These are phyloP conservation scores for Perizoma affinitatum DNA, from an alignment of 2,888 invertebrate species.

Conservation along the genomic window DNA sequence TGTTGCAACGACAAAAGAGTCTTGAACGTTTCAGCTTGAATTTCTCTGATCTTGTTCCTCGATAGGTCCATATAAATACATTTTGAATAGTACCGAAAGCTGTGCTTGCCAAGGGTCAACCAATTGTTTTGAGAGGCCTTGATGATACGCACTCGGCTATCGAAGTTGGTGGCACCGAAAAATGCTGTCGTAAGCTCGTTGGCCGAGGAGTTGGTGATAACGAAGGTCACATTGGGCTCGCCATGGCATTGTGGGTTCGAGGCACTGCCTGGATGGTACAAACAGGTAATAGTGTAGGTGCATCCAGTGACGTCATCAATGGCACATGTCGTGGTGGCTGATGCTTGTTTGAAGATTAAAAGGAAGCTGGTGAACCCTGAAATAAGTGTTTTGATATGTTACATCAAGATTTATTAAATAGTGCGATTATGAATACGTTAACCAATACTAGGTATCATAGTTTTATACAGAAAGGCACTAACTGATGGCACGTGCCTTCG, in stretches of 20 bases:
- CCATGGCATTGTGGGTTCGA: conserved; percentile 49
- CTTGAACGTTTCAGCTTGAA: conserved; percentile 58
- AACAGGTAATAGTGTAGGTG: conserved; percentile 57
- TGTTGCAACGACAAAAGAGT: conserved; percentile 44
- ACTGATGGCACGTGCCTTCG: no score
- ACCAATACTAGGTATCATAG: no score
- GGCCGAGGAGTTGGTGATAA: conserved; percentile 47
- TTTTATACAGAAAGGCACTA: no score
- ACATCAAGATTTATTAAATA: no score
- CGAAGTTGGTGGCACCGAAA: conserved; percentile 72
- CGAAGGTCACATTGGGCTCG: conserved; percentile 55
- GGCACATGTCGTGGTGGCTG: conserved; percentile 45
- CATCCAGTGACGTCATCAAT: conserved; percentile 46
- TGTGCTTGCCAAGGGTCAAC: conserved; percentile 47
- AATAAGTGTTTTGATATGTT: conserved; percentile 8
- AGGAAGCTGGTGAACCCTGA: conserved; percentile 41
- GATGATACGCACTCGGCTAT: conserved; percentile 60
- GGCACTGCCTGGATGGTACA: conserved; percentile 47
- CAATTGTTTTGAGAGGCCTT: conserved; percentile 54
- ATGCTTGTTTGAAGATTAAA: conserved; percentile 20
- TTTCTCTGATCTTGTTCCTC: conserved; percentile 50
- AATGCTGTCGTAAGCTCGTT: conserved; percentile 51
- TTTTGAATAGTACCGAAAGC: conserved; percentile 62
- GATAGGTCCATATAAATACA: conserved; percentile 53
- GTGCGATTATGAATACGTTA: no score